phyloP scores from a whole-genome alignment of 2,113 vertebrate genomes.

The Sterna hirundo region DNA sequence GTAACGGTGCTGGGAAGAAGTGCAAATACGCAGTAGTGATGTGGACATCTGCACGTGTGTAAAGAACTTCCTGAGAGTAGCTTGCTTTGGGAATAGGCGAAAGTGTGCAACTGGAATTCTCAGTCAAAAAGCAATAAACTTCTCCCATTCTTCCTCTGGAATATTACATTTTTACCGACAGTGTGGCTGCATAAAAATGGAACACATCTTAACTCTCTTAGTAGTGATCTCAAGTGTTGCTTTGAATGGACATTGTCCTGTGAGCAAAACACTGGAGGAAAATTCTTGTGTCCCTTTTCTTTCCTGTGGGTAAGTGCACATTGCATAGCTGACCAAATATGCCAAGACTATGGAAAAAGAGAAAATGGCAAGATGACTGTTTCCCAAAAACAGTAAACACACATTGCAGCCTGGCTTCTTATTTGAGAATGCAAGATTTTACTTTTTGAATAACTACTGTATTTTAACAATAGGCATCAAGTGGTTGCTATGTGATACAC shows the following conservation, averaged over 20 bases:
- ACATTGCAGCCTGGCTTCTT: constrained; percentile 21
- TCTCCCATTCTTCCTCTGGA: background rate
- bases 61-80: background rate
- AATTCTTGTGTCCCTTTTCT: background rate
- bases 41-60: background rate
- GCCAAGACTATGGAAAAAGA: background rate
- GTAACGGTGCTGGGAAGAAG: background rate
- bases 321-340: constrained; percentile 3
- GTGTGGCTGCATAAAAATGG: background rate
- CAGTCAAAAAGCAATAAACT: background rate
- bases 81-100: background rate
- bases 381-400: constrained; percentile 26
- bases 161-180: background rate
- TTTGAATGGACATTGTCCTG: constrained; percentile 16
- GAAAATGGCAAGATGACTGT: constrained; percentile 9
- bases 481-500: constrained; percentile 49
- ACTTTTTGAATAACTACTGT: constrained; percentile 39
- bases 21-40: background rate
- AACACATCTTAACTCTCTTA: background rate
- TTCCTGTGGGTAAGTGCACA: constrained; percentile 16
- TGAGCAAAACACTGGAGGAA: background rate
- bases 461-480: constrained; percentile 56
- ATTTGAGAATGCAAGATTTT: constrained; percentile 30
- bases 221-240: background rate
- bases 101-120: background rate